Base-by-base conservation (phyloP, 2,113 vertebrate genomes). In the Pseudorasbora parva region DNA sequence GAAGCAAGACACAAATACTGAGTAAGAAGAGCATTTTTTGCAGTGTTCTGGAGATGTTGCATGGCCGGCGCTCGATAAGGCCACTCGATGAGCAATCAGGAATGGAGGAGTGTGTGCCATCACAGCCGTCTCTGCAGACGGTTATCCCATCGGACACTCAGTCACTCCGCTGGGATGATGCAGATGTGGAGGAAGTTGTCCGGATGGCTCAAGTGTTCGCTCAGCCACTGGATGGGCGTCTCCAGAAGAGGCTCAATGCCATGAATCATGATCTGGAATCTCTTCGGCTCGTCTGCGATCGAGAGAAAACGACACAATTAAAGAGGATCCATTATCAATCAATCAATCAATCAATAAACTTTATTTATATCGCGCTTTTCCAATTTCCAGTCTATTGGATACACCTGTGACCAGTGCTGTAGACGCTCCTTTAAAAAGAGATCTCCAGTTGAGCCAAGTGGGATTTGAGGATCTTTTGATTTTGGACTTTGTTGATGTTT, bases 151-250 rank as follows among this genome's bases (percentile, higher is more conserved):
- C 73, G 19, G 30, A 86, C 80, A 86, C 19, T 88, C 96, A 99
- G 89, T 99, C 98, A 57, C 92, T 95, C 49, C 8, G 90, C 90
- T 2, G 96, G 97, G 92, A 96, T 88, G 91, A 98, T 84, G 89
- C 97, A 96, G 92, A 99, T 97, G 93, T 99, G 97, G 85, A 99
- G 97, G 91, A 99, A 99, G 93, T 99, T 99, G 95, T 99, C 97
- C 0, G 97, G 97, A 90, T 99, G 96, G 92, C 98, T 99, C 90
- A 99, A 96, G 92, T 99, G 97, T 89, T 99, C 98, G 0, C 98
- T 99, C 86, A 99, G 94, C 98, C 98, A 99, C 90, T 99, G 98
- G 72, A 99, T 56, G 82, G 98, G 98, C 9, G 98, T 98, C 92
- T 99, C 97, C 93, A 99, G 91, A 93, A 99, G 93, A 8, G 98